These are phyloP conservation scores for Melitaea cinxia DNA, from an alignment of 1,140 invertebrate genomes.

Conservation along the genomic window DNA sequence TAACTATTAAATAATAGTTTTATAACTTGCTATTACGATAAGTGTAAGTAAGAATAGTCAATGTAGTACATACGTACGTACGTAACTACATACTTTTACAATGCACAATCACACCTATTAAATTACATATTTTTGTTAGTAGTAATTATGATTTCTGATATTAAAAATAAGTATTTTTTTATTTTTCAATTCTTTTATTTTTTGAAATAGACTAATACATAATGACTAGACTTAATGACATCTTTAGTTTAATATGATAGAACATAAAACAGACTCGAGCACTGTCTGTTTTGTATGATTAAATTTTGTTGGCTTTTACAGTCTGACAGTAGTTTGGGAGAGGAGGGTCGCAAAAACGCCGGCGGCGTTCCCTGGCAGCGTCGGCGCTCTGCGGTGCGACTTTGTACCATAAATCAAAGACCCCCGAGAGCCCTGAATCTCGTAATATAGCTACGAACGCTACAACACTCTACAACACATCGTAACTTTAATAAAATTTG, in stretches of 20 bases:
- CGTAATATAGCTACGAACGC: constrained; percentile 51
- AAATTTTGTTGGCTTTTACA: constrained; percentile 53
- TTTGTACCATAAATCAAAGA: constrained; percentile 75
- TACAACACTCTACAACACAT: constrained; percentile 48
- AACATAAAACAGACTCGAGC: constrained; percentile 13
- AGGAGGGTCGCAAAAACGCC: constrained; percentile 65
- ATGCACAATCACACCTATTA: not conserved
- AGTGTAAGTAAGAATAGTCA: too few species aligned
- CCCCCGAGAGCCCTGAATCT: constrained; percentile 58
- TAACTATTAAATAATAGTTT: too few species aligned
- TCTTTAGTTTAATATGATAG: constrained; percentile 7
- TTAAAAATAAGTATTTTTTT: not conserved
- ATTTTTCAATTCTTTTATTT: not conserved
- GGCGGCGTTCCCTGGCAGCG: constrained; percentile 55
- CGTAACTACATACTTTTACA: not conserved
- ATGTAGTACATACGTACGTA: too few species aligned
- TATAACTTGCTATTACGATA: too few species aligned
- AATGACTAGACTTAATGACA: not conserved
- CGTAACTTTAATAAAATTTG: constrained; percentile 43
- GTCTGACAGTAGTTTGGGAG: constrained; percentile 51
- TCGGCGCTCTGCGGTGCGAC: constrained; percentile 57
- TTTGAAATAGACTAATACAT: not conserved
- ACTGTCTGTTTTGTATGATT: constrained; percentile 50
- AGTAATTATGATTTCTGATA: too few species aligned
- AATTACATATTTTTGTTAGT: too few species aligned